Evolutionary conservation across 2,113 vertebrate genomes (phyloP).

Genomic region (Drymodes brunneopygia): DNA sequence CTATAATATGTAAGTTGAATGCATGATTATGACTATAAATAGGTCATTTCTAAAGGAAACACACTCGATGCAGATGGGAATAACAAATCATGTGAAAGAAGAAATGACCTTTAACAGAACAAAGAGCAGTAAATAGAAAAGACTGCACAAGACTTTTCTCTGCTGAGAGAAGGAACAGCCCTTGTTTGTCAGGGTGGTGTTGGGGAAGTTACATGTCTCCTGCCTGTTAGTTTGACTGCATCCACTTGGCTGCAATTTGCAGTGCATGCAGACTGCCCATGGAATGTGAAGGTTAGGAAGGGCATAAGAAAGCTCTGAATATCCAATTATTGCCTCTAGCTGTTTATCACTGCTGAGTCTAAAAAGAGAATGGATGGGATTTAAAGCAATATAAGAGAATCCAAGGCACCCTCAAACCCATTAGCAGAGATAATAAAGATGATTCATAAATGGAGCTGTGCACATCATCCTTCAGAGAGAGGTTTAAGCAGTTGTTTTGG

Average conservation of each 20-base stretch:
- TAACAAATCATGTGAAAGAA: neutral
- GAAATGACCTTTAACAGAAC: neutral
- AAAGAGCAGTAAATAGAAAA: neutral
- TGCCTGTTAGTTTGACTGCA: neutral
- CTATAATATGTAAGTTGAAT: neutral
- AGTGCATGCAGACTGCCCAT: neutral
- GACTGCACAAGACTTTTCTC: neutral
- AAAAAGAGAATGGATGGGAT: neutral
- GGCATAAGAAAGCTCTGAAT: neutral
- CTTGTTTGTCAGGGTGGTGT: neutral
- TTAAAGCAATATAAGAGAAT: neutral
- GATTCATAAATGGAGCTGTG: neutral
- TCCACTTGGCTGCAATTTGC: neutral
- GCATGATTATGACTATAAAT: neutral
- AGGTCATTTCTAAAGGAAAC: conserved; percentile 8
- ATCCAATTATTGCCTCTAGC: neutral
- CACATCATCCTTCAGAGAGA: neutral
- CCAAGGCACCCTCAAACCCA: neutral
- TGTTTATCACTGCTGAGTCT: neutral
- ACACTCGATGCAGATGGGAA: neutral
- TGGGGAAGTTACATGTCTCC: neutral
- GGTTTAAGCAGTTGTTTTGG: neutral
- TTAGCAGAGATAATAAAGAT: conserved; percentile 18
- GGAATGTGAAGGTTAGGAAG: neutral
- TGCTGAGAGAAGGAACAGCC: neutral